Conservation (phyloP, 2,888 invertebrate species). For the Helleia helle region DNA sequence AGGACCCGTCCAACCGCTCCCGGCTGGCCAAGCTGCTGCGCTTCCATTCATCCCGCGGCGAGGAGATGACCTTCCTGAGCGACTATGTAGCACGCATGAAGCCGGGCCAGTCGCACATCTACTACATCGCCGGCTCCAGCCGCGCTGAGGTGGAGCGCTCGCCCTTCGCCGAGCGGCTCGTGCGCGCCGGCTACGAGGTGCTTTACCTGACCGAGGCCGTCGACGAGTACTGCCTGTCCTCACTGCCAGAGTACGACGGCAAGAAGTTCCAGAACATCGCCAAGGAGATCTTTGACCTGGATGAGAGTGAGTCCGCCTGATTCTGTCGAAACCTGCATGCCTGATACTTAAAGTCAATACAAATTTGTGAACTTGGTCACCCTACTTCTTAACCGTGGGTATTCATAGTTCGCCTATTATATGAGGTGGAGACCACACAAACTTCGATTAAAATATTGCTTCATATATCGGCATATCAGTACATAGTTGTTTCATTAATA, state of each 20-base stretch:
- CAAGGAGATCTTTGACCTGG: slow-evolving; percentile 95
- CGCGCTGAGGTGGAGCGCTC: slow-evolving; percentile 90
- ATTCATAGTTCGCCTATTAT: too few relatives aligned
- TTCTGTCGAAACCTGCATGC: too few relatives aligned
- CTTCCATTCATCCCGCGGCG: slow-evolving; percentile 86
- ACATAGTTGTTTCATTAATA: background rate
- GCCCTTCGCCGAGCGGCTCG: slow-evolving; percentile 95
- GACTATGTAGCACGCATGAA: slow-evolving; percentile 98
- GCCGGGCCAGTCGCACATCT: slow-evolving; percentile 94
- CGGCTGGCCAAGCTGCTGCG: slow-evolving; percentile 94
- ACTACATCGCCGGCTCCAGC: slow-evolving; percentile 94
- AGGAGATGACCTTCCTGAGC: slow-evolving; percentile 81
- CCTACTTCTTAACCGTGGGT: too few relatives aligned
- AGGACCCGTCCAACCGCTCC: slow-evolving; percentile 97
- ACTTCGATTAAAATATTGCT: too few relatives aligned
- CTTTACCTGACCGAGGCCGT: slow-evolving; percentile 96
- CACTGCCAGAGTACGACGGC: slow-evolving; percentile 97
- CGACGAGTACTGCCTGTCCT: slow-evolving; percentile 97
- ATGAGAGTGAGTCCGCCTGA: slow-evolving; percentile 79
- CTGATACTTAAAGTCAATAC: too few relatives aligned
- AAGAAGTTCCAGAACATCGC: slow-evolving; percentile 99
- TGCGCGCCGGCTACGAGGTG: slow-evolving; percentile 96
- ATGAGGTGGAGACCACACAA: too few relatives aligned
- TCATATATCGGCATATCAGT: background rate
- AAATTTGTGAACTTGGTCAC: too few relatives aligned